These are phyloP conservation scores for Bombylius major DNA, from an alignment of 2,888 invertebrate genomes.

Conservation along the genomic window DNA sequence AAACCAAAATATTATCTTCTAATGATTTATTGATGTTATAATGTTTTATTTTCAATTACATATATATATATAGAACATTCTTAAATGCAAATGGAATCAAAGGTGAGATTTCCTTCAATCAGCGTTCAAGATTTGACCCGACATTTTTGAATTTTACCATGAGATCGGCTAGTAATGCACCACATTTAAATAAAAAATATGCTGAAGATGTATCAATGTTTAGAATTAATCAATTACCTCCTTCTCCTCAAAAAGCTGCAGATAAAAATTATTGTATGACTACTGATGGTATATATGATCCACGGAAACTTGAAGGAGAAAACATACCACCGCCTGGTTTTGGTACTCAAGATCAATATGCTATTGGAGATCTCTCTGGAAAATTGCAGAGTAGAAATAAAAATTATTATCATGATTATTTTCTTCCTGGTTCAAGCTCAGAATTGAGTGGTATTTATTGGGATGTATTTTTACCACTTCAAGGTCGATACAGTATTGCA, in stretches of 20 bases:
- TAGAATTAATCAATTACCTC: constrained; percentile 58
- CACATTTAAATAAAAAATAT: constrained; percentile 59
- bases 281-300: constrained; percentile 67
- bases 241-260: constrained; percentile 41
- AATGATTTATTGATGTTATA: not conserved
- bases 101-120: constrained; percentile 64
- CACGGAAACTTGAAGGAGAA: constrained; percentile 45
- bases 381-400: constrained; percentile 66
- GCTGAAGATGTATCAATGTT: constrained; percentile 60
- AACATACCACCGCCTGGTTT: constrained; percentile 56
- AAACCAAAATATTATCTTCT: not conserved
- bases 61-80: constrained; percentile 51
- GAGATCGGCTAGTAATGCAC: constrained; percentile 48
- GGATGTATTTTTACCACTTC: constrained; percentile 76
- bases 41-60: constrained; percentile 10
- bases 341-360: constrained; percentile 81
- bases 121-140: constrained; percentile 72
- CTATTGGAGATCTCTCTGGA: constrained; percentile 78
- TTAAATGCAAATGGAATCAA: constrained; percentile 67
- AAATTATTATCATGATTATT: constrained; percentile 51
- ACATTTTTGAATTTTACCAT: constrained; percentile 65
- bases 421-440: constrained; percentile 54
- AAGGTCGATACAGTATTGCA: constrained; percentile 63
- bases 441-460: constrained; percentile 64
- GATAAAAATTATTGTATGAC: constrained; percentile 48